phyloP scores from a whole-genome alignment of 2,797 vertebrate genomes.

The Cryptoprocta ferox region DNA sequence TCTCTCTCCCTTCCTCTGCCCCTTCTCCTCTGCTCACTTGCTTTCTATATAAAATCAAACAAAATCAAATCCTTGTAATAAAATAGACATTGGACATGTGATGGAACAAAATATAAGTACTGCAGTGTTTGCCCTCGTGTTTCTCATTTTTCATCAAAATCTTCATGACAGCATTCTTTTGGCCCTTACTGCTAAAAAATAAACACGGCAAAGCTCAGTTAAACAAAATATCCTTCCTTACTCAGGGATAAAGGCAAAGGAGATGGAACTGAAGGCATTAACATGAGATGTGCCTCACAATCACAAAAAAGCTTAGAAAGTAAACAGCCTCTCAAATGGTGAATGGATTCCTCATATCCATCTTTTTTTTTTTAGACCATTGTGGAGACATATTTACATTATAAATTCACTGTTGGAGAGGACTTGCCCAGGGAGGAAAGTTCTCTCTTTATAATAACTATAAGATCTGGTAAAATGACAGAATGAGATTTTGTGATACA shows the following conservation, averaged over 20 bases:
- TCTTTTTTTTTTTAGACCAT: background rate
- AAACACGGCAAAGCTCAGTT: background rate
- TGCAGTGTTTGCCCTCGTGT: background rate
- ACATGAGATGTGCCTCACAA: background rate
- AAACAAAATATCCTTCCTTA: background rate
- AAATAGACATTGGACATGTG: background rate
- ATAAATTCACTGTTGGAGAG: background rate
- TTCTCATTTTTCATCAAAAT: conserved; percentile 3
- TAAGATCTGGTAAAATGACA: conserved; percentile 4
- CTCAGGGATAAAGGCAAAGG: background rate
- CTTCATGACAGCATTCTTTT: background rate
- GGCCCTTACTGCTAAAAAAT: background rate
- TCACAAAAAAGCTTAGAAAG: background rate
- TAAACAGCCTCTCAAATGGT: background rate
- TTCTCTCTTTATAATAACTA: background rate
- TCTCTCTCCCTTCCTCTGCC: too few relatives aligned
- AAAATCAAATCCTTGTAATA: too few relatives aligned
- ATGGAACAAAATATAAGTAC: background rate
- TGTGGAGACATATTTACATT: background rate
- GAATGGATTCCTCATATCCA: background rate
- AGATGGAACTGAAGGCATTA: background rate
- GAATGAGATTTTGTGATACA: background rate
- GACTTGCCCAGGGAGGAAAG: background rate
- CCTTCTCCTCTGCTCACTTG: too few relatives aligned
- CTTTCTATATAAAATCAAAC: too few relatives aligned